Percentiles rank a stretch among this genome's conserved stretches.
phyloP scores from a whole-genome alignment of 2,113 vertebrate species.

The Rhadina sibilatrix region DNA sequence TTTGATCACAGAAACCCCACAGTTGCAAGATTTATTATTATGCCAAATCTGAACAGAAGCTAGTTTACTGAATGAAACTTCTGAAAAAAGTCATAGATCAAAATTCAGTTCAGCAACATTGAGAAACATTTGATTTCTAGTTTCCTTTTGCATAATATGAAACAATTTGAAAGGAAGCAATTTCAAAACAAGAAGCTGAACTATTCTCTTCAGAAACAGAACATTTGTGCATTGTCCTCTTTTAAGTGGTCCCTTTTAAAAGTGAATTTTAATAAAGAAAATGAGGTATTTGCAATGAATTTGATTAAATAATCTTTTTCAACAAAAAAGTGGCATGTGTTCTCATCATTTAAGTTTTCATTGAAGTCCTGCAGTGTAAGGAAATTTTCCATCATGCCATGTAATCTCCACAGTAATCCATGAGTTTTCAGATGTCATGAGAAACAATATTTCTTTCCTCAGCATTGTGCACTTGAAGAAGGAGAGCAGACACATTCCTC shows the following conservation, averaged over 20 bases:
- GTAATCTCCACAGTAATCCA: not conserved
- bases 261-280: not conserved
- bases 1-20: not conserved
- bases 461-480: not conserved
- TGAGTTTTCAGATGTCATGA: not conserved
- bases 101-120: not conserved
- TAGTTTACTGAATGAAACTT: not conserved
- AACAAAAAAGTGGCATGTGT: not conserved
- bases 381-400: not conserved
- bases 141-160: not conserved
- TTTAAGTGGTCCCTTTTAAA: not conserved
- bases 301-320: not conserved
- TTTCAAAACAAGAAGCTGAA: not conserved
- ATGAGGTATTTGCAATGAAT: not conserved
- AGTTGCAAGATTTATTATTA: constrained; percentile 32
- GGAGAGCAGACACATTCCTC: not conserved
- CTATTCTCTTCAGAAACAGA: not conserved
- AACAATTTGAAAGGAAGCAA: not conserved
- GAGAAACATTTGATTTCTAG: not conserved
- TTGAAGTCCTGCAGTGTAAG: not conserved
- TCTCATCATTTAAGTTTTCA: not conserved
- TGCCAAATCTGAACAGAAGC: not conserved
- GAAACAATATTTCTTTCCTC: not conserved
- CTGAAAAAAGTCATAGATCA: not conserved
- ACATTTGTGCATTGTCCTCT: not conserved